Base-by-base conservation (phyloP, 1,140 invertebrate genomes). In the Tyrophagus putrescentiae region DNA sequence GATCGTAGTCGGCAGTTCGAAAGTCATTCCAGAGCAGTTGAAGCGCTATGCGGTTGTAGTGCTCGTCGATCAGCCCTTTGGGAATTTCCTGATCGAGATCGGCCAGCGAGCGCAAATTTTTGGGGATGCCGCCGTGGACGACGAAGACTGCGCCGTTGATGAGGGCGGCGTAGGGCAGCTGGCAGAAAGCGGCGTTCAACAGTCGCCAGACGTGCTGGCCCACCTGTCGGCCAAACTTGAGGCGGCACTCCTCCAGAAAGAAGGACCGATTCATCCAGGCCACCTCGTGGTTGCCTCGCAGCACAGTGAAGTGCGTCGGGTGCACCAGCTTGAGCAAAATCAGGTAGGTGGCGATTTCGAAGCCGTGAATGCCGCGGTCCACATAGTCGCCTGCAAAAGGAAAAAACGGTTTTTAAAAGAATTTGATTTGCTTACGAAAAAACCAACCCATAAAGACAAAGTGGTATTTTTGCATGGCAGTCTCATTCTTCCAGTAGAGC, bases 91-190 rank as follows among this genome's bases (percentile, higher is more conserved):
- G 71, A 34, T 79, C 67, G 65, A 81, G 79, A 66, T 80, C 78
- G 66, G 94, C 90, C 88, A 92, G 91, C 58, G 82, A 83, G 73
- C 90, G 82, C 3, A 91, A 75, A 75, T 91, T 87, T 0, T 88
- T 87, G 70, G 83, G 87, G 11, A 90, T 72, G 34, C 87, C 89
- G 65, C 91, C 91, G 72, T 96, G 92, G 76, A 89, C 95, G 70
- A 91, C 95, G 75, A 96, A 96, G 63, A 96, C 95, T 73, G 95
- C 96, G 72, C 95, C 91, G 72, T 96, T 92, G 60, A 96, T 88
- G 57, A 81, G 80, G 32, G 81, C 81, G 56, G 81, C 81, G 45
- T 83, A 80, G 11, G 81, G 81, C 63, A 83, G 72, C 66, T 73
- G 82, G 68, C 83, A 83, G 69, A 83, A 83, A 68, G 80, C 83